A percentile compares a stretch with the other conserved stretches of the same genome.
Evolutionary conservation across 2,888 invertebrate genomes (phyloP).

Genomic region (Digitonthophagus gazella): DNA sequence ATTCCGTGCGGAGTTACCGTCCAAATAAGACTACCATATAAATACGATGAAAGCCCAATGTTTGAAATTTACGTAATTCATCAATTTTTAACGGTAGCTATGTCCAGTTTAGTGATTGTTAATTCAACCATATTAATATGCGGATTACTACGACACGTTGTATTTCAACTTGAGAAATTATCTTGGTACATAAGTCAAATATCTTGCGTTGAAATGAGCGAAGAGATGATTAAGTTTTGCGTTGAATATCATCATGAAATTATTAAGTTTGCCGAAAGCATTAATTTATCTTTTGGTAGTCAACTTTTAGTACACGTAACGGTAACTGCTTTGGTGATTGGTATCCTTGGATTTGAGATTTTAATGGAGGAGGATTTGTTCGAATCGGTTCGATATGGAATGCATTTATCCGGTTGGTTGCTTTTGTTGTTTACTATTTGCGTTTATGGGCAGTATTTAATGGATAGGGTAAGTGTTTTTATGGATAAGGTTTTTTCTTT

Average conservation of each 20-base stretch:
- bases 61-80: slow-evolving; percentile 36
- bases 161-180: slow-evolving; percentile 35
- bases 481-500: neutral
- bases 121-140: slow-evolving; percentile 38
- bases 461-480: slow-evolving; percentile 34
- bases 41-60: slow-evolving; percentile 34
- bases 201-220: neutral
- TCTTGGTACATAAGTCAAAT: slow-evolving; percentile 19
- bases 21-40: slow-evolving; percentile 33
- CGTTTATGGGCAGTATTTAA: slow-evolving; percentile 36
- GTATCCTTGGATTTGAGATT: slow-evolving; percentile 35
- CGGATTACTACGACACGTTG: slow-evolving; percentile 37
- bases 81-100: slow-evolving; percentile 36
- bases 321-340: slow-evolving; percentile 36
- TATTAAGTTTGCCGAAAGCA: slow-evolving; percentile 35
- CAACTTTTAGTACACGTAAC: slow-evolving; percentile 36
- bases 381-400: slow-evolving; percentile 34
- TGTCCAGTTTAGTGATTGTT: slow-evolving; percentile 36
- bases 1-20: slow-evolving; percentile 38
- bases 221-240: slow-evolving; percentile 17
- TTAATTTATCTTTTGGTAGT: slow-evolving; percentile 34
- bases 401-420: slow-evolving; percentile 38
- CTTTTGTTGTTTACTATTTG: slow-evolving; percentile 35
- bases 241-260: slow-evolving; percentile 37
- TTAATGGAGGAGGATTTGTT: slow-evolving; percentile 32